Evolutionary conservation across 2,888 invertebrate species (phyloP).

Genomic region (Volucella zonaria): DNA sequence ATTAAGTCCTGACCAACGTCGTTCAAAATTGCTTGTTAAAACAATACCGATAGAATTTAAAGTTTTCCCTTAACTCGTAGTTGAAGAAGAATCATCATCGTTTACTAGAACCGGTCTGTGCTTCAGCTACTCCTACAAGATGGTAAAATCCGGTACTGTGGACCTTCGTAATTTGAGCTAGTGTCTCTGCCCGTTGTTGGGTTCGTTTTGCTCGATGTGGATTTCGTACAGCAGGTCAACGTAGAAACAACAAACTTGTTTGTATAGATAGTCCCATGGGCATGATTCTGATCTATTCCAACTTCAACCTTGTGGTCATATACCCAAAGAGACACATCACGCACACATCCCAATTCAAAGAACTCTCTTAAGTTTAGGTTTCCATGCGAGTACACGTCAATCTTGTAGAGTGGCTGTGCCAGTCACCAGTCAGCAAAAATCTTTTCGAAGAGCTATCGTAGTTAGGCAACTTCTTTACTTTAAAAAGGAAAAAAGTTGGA

Average conservation of each 20-base stretch:
- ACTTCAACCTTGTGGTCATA: conserved; percentile 45
- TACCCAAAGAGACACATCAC: conserved; percentile 3
- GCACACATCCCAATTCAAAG: conserved; percentile 1
- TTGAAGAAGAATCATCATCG: conserved; percentile 45
- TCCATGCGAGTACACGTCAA: conserved; percentile 13
- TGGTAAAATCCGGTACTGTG: no score
- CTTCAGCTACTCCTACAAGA: background rate
- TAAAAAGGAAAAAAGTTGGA: conserved; percentile 22
- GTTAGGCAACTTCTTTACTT: conserved; percentile 61
- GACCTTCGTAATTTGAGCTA: conserved; percentile 24
- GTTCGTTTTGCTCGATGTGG: conserved; percentile 37
- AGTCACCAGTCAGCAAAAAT: conserved; percentile 41
- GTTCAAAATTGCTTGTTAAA: conserved; percentile 65
- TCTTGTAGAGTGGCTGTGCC: no score
- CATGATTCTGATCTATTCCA: conserved; percentile 60
- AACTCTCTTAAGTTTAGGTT: conserved; percentile 39
- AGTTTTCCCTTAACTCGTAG: conserved; percentile 44
- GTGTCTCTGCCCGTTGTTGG: background rate
- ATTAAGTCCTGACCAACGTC: conserved; percentile 56
- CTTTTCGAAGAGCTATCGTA: background rate
- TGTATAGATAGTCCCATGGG: conserved; percentile 29
- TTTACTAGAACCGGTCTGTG: conserved; percentile 35
- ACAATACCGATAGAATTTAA: conserved; percentile 69
- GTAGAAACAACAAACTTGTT: background rate
- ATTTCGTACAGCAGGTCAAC: background rate